Evolutionary conservation across 2,113 vertebrate species (phyloP), one percentile per base, ranked within the genome.

Genomic region (Paraplagusia blochii): DNA sequence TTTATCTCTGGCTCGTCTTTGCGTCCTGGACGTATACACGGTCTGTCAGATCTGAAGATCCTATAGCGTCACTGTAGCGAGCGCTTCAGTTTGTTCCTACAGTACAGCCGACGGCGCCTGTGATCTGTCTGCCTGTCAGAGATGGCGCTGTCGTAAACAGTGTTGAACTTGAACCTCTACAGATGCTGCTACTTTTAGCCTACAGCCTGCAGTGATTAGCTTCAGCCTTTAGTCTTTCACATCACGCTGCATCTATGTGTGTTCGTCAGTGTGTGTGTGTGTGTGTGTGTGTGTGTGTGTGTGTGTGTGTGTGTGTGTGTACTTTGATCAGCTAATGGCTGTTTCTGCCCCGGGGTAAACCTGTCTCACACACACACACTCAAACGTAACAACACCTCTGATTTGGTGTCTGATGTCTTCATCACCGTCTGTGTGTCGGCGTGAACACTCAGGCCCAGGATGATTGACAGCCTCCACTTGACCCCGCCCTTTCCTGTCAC

Each of bases 311-410:
- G 47, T 45, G 54, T 81, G 64, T 69, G 70, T 50, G 60, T 77
- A 60, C 80, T 83, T 87, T 83, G 59, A 77, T 86, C 77, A 71
- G 66, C 44, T 83, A 76, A 79, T 82, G 76, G 66, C 76, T 85
- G 77, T 80, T 85, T 75, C 66, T 84, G 55, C 76, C 60, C 54
- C 69, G 75, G 81, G 76, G 81, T 79, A 82, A 72, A 60, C 77
- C 58, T 70, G 35, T 54, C 75, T 73, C 40, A 52, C 56, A 58
- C 55, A 57, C 60, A 72, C 66, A n/a, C n/a, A n/a, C n/a, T n/a
- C n/a, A n/a, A n/a, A n/a, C 22, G 22, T 29, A 29, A 29, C 22
- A 29, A 29, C 22, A 29, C 22, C 22, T 29, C 22, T 29, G 22
- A 58, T 44, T 17, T 16, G 57, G 49, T 49, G 46, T 45, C 4